phyloP scores from a whole-genome alignment of 2,797 vertebrate genomes.

The Distichodus sexfasciatus region DNA sequence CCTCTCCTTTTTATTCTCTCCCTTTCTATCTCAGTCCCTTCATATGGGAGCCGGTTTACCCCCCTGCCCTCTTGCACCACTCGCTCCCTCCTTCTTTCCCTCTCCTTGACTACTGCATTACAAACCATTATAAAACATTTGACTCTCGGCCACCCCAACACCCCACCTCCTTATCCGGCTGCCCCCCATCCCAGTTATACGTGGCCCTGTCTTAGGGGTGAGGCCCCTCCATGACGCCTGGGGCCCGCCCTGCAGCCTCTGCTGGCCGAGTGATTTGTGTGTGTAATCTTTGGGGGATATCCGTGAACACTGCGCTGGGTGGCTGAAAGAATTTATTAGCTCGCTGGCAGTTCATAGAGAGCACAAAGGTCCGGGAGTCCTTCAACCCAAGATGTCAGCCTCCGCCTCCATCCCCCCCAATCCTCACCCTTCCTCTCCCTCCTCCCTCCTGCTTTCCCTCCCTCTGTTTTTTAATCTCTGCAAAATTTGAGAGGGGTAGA shows the following conservation, averaged over 20 bases:
- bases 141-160: constrained; percentile 75
- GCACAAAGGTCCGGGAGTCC: constrained; percentile 90
- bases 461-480: constrained; percentile 73
- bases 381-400: constrained; percentile 71
- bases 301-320: constrained; percentile 87
- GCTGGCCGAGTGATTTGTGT: constrained; percentile 94
- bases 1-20: constrained; percentile 52
- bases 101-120: constrained; percentile 84
- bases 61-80: constrained; percentile 53
- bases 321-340: constrained; percentile 94
- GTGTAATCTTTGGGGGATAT: constrained; percentile 89
- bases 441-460: constrained; percentile 38
- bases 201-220: constrained; percentile 78
- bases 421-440: constrained; percentile 37
- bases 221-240: constrained; percentile 76
- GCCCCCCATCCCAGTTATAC: constrained; percentile 75
- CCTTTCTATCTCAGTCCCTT: constrained; percentile 60
- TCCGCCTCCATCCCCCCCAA: constrained; percentile 43
- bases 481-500: constrained; percentile 59
- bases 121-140: constrained; percentile 92
- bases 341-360: constrained; percentile 91
- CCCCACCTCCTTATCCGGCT: constrained; percentile 46
- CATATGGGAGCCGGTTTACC: constrained; percentile 54
- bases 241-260: constrained; percentile 79
- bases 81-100: constrained; percentile 53